Percentiles rank a stretch among this genome's conserved stretches.
Conservation (phyloP, 2,113 vertebrate genomes). For the Acrocephalus arundinaceus region DNA sequence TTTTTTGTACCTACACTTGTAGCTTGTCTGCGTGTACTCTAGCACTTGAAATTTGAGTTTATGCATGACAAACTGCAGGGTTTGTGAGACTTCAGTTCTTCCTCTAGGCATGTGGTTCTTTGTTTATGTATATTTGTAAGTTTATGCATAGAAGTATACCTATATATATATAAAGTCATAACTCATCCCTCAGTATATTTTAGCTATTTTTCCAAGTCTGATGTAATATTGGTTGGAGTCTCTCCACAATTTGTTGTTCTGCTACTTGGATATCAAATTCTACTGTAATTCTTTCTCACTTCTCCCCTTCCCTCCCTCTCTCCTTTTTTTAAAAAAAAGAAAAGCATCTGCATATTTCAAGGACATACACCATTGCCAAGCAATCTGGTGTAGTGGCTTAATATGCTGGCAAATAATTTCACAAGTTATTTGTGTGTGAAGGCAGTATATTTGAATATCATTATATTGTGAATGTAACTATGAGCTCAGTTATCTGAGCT, state of each 20-base stretch:
- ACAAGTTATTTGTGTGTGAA: conserved; percentile 69
- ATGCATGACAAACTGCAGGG: neutral
- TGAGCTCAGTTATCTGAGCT: conserved; percentile 31
- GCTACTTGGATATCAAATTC: conserved; percentile 52
- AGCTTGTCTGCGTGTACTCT: neutral
- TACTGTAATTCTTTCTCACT: conserved; percentile 64
- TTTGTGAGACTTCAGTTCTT: conserved; percentile 30
- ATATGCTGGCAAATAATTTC: conserved; percentile 74
- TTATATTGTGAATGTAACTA: conserved; percentile 61
- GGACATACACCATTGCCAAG: conserved; percentile 63
- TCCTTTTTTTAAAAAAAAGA: conserved; percentile 62
- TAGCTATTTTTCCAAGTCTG: conserved; percentile 5
- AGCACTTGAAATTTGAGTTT: conserved; percentile 15
- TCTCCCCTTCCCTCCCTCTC: conserved; percentile 50
- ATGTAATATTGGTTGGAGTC: conserved; percentile 2
- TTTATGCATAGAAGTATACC: neutral
- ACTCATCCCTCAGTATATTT: conserved; percentile 10
- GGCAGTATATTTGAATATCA: conserved; percentile 67
- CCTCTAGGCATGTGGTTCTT: neutral
- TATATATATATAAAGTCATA: neutral
- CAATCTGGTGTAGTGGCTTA: conserved; percentile 76
- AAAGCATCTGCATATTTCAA: conserved; percentile 71
- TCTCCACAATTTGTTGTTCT: conserved; percentile 47
- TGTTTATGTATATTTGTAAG: neutral
- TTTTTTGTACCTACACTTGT: conserved; percentile 2